phyloP scores from a whole-genome alignment of 2,888 invertebrate species.

The Drosophila stalkeri region DNA sequence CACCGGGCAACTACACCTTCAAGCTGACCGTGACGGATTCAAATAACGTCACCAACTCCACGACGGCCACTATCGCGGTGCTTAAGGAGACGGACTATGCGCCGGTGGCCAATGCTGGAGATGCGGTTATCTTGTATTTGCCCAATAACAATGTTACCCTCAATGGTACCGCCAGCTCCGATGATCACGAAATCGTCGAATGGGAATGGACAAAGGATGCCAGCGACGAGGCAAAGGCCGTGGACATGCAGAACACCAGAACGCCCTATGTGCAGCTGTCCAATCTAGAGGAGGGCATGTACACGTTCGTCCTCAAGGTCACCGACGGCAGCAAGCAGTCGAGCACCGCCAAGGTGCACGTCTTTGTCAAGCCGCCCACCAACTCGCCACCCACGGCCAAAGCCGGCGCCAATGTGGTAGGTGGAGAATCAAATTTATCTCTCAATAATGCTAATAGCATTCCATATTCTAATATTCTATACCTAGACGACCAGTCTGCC shows the following conservation, averaged over 20 bases:
- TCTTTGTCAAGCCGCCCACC: conserved; percentile 96
- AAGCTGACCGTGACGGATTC: conserved; percentile 96
- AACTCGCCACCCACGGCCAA: conserved; percentile 92
- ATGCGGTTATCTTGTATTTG: conserved; percentile 94
- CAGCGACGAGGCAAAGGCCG: conserved; percentile 94
- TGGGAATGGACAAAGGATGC: conserved; percentile 98
- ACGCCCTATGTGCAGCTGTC: conserved; percentile 95
- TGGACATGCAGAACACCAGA: conserved; percentile 97
- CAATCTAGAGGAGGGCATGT: conserved; percentile 96
- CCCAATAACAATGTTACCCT: conserved; percentile 94
- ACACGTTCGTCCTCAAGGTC: conserved; percentile 96
- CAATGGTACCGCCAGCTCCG: conserved; percentile 95
- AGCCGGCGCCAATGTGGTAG: conserved; percentile 87
- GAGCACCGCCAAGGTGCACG: conserved; percentile 94
- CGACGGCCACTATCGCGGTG: conserved; percentile 95
- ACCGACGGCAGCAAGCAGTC: conserved; percentile 96
- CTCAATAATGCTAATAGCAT: not conserved
- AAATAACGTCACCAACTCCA: conserved; percentile 93
- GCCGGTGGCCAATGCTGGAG: conserved; percentile 97
- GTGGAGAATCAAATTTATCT: not conserved
- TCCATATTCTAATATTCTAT: conserved; percentile 17
- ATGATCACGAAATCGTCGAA: conserved; percentile 95
- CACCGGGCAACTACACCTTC: conserved; percentile 95
- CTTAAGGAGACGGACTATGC: conserved; percentile 97
- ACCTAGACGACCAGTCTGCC: conserved; percentile 92